Base-by-base conservation (phyloP, 1,140 invertebrate species). In the Drosophila bipectinata region DNA sequence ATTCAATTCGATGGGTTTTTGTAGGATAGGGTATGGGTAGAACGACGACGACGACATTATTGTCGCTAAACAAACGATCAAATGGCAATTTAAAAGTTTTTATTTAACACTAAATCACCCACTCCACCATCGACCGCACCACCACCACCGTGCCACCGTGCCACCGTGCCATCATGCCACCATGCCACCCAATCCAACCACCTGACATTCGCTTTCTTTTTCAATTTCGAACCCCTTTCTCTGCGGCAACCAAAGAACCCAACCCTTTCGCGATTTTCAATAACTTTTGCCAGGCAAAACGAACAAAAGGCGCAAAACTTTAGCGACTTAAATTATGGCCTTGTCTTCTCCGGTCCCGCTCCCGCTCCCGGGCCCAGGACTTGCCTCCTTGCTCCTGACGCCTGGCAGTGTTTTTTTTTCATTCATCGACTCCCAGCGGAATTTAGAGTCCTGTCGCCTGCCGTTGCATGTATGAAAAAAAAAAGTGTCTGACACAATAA, bases 41-140 rank as follows among this genome's bases (percentile, higher is more conserved):
- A 18, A 18, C 18, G 18, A 58, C 60, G 68, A 81, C 71, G 72
- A 79, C 78, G 79, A 80, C 88, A 90, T 90, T 90, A 90, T 90
- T 90, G 88, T 90, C 88, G 88, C 88, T 90, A 90, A 90, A 90
- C 88, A 90, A 90, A 90, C 88, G 88, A 90, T 90, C 88, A 90
- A 90, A 90, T 90, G 88, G 83, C 88, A 90, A 90, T 90, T 90
- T 90, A 88, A 90, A 90, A 90, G 88, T 90, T 90, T 90, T 90
- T 90, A 90, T 90, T 90, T 81, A 90, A 90, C 88, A 90, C 88
- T 90, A 90, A 90, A 90, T 90, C 88, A 90, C 88, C 88, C 76
- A 88, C 82, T 80, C 79, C 79, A 72, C 52, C 45, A 34, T 28
- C 58, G 4, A 26, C 18, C 71, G 44, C 21, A 76, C 48, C 75